A percentile compares a stretch with the other conserved stretches of the same genome.
phyloP scores from a whole-genome alignment of 2,113 vertebrate genomes.

The Prionailurus viverrinus region DNA sequence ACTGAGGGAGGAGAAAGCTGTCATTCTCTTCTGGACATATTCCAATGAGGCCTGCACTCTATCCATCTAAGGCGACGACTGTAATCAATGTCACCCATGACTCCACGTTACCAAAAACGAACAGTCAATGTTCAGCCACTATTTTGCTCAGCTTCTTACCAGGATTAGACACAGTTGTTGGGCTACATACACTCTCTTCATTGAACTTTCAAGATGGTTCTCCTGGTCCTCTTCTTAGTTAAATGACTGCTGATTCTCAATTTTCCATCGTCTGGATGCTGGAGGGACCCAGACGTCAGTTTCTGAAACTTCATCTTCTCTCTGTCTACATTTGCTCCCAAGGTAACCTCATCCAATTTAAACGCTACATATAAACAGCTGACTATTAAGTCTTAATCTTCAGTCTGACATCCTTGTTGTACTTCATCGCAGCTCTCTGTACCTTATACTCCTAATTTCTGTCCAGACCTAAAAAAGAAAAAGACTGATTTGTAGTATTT shows the following conservation, averaged over 20 bases:
- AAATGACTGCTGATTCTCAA: not conserved
- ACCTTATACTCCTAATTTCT: not conserved
- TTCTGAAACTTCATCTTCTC: not conserved
- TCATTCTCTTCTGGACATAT: not conserved
- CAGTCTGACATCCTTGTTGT: not conserved
- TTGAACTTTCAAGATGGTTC: not conserved
- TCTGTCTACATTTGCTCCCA: not conserved
- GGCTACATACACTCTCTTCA: not conserved
- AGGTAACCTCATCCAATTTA: not conserved
- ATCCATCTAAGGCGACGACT: too few relatives aligned
- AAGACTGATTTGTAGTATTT: not conserved
- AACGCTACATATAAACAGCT: not conserved
- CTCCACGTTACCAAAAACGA: not conserved
- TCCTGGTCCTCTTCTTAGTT: not conserved
- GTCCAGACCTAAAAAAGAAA: not conserved
- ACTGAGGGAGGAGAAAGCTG: not conserved
- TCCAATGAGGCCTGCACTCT: not conserved
- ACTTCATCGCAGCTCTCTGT: not conserved
- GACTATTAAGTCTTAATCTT: not conserved
- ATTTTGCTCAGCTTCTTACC: not conserved
- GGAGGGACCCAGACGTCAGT: not conserved
- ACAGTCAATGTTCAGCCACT: not conserved
- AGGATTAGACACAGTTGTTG: not conserved
- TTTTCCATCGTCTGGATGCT: not conserved
- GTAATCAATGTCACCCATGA: not conserved